Evolutionary conservation across 2,113 vertebrate genomes (phyloP), one percentile per base, ranked within the genome.

Genomic region (Eidolon helvum): DNA sequence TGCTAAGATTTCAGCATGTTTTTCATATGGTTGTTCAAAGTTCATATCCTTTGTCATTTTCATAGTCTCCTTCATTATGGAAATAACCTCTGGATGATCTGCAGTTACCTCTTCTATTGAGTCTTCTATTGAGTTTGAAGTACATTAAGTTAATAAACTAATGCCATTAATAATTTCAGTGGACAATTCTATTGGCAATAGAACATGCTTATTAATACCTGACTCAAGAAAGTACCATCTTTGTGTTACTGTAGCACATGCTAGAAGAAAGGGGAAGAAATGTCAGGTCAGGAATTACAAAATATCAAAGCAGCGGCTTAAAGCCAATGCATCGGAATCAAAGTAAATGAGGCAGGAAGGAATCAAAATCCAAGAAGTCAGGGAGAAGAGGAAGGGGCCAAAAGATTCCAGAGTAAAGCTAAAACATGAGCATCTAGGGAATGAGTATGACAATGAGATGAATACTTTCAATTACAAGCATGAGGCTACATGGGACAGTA

Each of bases 1-100:
- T 79, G 98, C 91, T 92, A 99, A 96, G n/a, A 98, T 96, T 84
- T 99, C 98, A 91, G 97, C 98, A 87, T 98, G 97, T 75, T 98
- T 84, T 85, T 98, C 97, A 78, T 97, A 91, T 7, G 98, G 89
- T 30, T 98, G 80, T 10, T 94, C 95, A 55, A 97, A 91, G 82
- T 97, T 95, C 1, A 97, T 84, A 30, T 97, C 57, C 66, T 98
- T 98, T 84, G 97, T 96, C 57, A 92, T 93, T 95, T 97, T 98
- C 63, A 99, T 2, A 0, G 99, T 98, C 72, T 98, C 98, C 26
- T 98, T 97, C 43, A 98, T 86, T 33, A 99, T 96, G 1, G 97
- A 98, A 95, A 98, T 97, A 90, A 99, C 99, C 35, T 99, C 98
- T 66, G 99, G 99, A 83, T 99, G 99, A 68, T 99, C 98, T 79